Evolutionary conservation across 2,888 invertebrate species (phyloP).

Genomic region (Rhamnusium bicolor): DNA sequence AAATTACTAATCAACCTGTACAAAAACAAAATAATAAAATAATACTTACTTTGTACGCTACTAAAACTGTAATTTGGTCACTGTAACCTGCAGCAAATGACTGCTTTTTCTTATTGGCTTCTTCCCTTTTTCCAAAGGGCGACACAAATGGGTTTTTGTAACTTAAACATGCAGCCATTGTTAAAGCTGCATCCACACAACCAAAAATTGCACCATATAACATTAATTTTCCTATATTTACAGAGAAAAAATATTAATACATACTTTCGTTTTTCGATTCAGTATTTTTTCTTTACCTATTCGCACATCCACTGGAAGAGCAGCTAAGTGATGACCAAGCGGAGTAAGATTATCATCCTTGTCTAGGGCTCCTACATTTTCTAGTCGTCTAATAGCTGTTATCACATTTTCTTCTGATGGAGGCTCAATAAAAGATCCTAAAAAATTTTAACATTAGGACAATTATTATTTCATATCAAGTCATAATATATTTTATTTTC

Average conservation of each 20-base stretch:
- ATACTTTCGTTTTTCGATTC: too few species aligned
- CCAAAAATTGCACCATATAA: slow-evolving; percentile 93
- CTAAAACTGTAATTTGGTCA: slow-evolving; percentile 90
- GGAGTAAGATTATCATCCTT: slow-evolving; percentile 83
- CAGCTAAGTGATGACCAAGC: slow-evolving; percentile 89
- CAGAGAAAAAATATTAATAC: too few species aligned
- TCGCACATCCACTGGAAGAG: slow-evolving; percentile 91
- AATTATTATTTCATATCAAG: too few species aligned
- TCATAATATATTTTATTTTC: too few species aligned
- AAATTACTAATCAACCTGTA: too few species aligned
- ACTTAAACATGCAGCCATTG: slow-evolving; percentile 89
- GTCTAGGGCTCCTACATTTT: slow-evolving; percentile 88
- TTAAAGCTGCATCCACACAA: slow-evolving; percentile 92
- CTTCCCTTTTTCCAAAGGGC: slow-evolving; percentile 82
- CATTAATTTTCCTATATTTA: slow-evolving; percentile 79
- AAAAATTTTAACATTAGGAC: too few species aligned
- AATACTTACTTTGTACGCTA: slow-evolving; percentile 83
- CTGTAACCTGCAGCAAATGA: slow-evolving; percentile 86
- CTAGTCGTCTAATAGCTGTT: slow-evolving; percentile 80
- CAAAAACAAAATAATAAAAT: too few species aligned
- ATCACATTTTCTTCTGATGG: slow-evolving; percentile 79
- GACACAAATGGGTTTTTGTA: slow-evolving; percentile 85
- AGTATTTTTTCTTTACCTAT: slow-evolving; percentile 76
- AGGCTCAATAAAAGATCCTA: slow-evolving; percentile 82
- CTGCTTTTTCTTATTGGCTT: slow-evolving; percentile 81